Conservation (phyloP, 2,113 vertebrate species). For the Sciurus niger region DNA sequence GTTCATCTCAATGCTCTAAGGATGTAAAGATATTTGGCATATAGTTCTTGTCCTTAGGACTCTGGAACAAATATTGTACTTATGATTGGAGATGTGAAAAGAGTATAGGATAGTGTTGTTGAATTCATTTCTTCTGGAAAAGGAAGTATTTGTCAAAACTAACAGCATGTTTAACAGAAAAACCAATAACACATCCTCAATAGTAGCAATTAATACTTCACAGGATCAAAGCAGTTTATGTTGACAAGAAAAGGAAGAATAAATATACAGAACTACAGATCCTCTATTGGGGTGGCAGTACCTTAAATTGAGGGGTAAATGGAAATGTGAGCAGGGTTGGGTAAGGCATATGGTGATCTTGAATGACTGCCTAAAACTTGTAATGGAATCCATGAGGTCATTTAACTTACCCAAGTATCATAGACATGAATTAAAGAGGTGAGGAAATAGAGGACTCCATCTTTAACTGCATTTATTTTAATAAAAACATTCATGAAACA, state of each 20-base stretch:
- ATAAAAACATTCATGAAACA: background rate
- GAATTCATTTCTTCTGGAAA: slow-evolving; percentile 13
- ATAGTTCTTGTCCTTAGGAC: background rate
- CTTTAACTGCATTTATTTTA: background rate
- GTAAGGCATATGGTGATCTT: background rate
- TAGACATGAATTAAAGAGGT: background rate
- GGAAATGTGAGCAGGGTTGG: background rate
- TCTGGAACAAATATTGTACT: background rate
- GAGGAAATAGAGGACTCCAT: background rate
- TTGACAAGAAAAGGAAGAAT: background rate
- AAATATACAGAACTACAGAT: background rate
- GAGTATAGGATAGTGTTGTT: background rate
- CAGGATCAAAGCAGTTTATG: background rate
- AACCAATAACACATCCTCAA: background rate
- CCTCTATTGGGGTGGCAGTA: background rate
- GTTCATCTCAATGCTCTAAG: background rate
- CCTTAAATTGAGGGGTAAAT: background rate
- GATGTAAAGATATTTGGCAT: background rate
- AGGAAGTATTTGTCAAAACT: background rate
- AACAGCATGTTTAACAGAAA: background rate
- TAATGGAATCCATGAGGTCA: background rate
- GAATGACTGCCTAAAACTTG: background rate
- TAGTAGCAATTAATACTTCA: slow-evolving; percentile 3
- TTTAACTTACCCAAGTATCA: background rate
- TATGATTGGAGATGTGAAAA: background rate